Evolutionary conservation across 2,888 invertebrate genomes (phyloP).

Genomic region (Operophtera brumata): DNA sequence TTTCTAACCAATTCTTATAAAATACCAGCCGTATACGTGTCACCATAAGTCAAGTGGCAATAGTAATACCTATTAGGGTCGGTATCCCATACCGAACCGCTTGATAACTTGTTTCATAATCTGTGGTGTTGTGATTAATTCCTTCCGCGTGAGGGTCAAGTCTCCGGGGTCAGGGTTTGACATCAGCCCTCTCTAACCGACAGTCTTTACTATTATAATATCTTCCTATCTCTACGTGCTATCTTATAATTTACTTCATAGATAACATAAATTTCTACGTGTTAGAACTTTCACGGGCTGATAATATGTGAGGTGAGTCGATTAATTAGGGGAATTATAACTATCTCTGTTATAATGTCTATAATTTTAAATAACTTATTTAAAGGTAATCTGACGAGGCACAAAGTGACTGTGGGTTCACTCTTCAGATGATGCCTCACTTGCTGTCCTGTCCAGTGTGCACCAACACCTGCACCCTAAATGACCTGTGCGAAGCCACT

Average conservation of each 20-base stretch:
- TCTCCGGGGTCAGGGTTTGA: constrained; percentile 63
- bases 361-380: too few relatives aligned
- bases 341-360: too few relatives aligned
- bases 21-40: not conserved
- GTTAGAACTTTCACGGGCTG: not conserved
- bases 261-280: not conserved
- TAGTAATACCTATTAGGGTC: too few relatives aligned
- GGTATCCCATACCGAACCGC: too few relatives aligned
- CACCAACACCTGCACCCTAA: too few relatives aligned
- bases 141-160: constrained; percentile 75
- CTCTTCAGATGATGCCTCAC: too few relatives aligned
- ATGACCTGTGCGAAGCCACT: too few relatives aligned
- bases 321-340: too few relatives aligned
- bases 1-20: not conserved
- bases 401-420: too few relatives aligned
- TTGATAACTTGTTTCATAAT: not conserved
- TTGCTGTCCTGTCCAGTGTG: too few relatives aligned
- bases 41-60: constrained; percentile 1
- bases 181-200: constrained; percentile 41
- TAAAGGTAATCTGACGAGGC: too few relatives aligned
- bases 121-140: constrained; percentile 58
- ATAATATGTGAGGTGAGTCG: too few relatives aligned
- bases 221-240: not conserved
- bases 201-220: constrained; percentile 3
- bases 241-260: constrained; percentile 4